Evolutionary conservation across 2,113 vertebrate genomes (phyloP), one percentile per base, ranked within the genome.

Genomic region (Rhinichthys klamathensis): DNA sequence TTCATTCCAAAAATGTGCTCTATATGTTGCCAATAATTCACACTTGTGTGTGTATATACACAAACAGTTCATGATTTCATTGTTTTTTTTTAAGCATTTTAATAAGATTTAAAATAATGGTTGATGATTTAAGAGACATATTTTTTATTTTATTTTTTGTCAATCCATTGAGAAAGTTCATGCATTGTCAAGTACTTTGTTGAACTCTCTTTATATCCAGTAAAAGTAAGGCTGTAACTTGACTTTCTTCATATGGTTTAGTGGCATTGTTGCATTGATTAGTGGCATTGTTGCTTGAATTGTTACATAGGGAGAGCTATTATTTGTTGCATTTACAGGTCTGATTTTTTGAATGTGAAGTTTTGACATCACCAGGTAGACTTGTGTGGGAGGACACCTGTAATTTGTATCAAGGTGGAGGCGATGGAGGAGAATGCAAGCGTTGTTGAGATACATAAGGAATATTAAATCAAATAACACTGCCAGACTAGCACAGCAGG

Each of bases 121-220:
- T 38, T 6, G 35, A 38, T 38, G 35, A 38, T 38, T 38, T 38
- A 6, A 38, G 35, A 38, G 4, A 38, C 35, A 35, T 35, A 4
- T 35, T 41, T 41, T 8, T 41, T 49, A n/a, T n/a, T n/a, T n/a
- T n/a, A n/a, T 56, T 2, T 21, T 54, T 7, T 51, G 15, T 16
- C 1, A 51, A 51, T 51, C 49, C 49, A 54, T 18, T 54, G 16
- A 16, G 49, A 18, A 51, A 16, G 49, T 56, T 21, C 18, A 16
- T 56, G 16, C 18, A 56, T 21, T 56, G 2, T 51, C 51, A 56
- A 21, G 35, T 12, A 70, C 82, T 89, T 89, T 82, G 89, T 86
- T 89, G 85, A 90, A 90, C 89, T 91, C 72, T 30, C 51, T 16
- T 87, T 91, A 87, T 90, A 84, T 90, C 90, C 41, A 75, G 87